Percentiles rank a stretch among this genome's conserved stretches.
Conservation (phyloP, 2,113 vertebrate species). For the Sceloporus tristichus region DNA sequence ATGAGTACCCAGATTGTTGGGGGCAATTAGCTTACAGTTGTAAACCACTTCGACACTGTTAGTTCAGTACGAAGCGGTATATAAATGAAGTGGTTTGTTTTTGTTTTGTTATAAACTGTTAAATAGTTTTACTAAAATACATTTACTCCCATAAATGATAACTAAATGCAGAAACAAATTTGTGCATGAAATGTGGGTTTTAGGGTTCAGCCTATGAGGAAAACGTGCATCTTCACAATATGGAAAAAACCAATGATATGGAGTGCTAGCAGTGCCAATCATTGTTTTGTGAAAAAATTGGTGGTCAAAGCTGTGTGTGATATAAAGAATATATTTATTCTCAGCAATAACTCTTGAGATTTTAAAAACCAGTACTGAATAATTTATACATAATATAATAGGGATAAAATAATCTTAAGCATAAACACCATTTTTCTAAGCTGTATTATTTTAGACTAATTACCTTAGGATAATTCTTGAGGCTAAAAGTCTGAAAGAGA, state of each 20-base stretch:
- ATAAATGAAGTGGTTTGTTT: too few relatives aligned
- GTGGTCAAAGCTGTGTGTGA: not conserved
- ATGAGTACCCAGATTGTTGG: too few relatives aligned
- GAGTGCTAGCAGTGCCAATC: not conserved
- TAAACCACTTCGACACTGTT: too few relatives aligned
- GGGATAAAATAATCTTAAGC: too few relatives aligned
- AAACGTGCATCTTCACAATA: not conserved
- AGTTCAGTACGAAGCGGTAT: too few relatives aligned
- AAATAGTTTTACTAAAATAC: not conserved
- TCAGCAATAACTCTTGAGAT: too few relatives aligned
- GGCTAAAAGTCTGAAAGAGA: too few relatives aligned
- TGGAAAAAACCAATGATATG: not conserved
- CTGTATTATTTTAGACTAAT: not conserved
- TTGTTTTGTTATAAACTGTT: not conserved
- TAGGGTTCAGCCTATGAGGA: not conserved
- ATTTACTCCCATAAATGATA: not conserved
- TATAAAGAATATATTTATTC: too few relatives aligned
- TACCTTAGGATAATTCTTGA: not conserved
- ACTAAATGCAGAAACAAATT: not conserved
- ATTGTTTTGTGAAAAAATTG: not conserved
- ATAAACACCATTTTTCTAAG: not conserved
- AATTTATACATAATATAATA: too few relatives aligned
- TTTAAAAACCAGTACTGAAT: too few relatives aligned
- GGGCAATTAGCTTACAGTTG: too few relatives aligned
- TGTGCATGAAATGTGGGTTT: not conserved